Conservation (phyloP, 2,113 vertebrate genomes). For the Noturus placidus region DNA sequence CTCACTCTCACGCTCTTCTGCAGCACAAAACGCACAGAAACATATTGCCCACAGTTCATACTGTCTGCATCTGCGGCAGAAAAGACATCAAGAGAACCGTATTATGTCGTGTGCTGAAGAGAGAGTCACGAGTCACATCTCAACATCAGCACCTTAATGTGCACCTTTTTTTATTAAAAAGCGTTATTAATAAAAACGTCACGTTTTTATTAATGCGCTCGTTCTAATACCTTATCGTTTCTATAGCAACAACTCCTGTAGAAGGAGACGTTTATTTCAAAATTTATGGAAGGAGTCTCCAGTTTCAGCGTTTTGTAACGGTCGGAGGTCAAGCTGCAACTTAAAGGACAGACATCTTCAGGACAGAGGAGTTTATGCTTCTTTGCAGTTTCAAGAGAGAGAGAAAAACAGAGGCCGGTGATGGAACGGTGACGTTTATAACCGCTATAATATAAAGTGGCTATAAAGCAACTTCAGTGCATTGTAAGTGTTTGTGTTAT, state of each 20-base stretch:
- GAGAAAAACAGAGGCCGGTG: not conserved
- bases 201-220: not conserved
- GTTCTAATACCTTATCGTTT: not conserved
- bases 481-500: not conserved
- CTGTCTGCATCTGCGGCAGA: not conserved
- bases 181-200: no score
- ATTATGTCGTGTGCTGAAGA: not conserved
- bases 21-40: not conserved
- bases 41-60: constrained; percentile 3
- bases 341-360: not conserved
- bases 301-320: not conserved
- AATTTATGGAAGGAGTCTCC: not conserved
- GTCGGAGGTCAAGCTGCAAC: not conserved
- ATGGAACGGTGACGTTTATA: not conserved
- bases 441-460: no score
- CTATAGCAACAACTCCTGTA: not conserved
- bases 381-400: not conserved
- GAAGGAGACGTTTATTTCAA: not conserved
- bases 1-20: constrained; percentile 59
- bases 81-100: not conserved
- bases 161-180: no score
- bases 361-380: not conserved
- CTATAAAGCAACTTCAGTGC: not conserved
- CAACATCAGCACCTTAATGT: not conserved
- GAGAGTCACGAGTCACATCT: not conserved